phyloP scores from a whole-genome alignment of 2,888 invertebrate genomes.

The Noctua comes region DNA sequence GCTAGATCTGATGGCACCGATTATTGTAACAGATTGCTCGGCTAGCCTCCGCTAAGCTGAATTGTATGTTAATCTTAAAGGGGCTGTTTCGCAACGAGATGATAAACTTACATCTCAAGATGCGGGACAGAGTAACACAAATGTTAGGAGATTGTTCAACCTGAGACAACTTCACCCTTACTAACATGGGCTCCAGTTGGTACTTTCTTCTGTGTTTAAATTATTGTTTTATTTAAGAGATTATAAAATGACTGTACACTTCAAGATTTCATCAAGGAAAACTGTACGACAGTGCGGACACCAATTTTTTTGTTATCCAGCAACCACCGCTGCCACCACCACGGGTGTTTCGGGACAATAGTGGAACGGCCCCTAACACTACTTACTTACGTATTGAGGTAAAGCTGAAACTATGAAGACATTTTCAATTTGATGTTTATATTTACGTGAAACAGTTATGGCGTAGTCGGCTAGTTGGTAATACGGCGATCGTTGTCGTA shows the following conservation, averaged over 20 bases:
- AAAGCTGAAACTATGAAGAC: constrained; percentile 13
- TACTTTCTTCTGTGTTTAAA: not conserved
- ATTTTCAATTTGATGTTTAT: constrained; percentile 37
- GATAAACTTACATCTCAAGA: not conserved
- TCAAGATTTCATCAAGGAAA: not conserved
- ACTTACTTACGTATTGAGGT: not conserved
- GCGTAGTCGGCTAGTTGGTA: not conserved
- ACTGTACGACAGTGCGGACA: not conserved
- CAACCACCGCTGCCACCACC: not conserved
- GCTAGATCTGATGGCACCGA: constrained; percentile 26
- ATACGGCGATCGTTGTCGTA: not conserved
- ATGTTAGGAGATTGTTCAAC: not conserved
- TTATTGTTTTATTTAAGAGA: not conserved
- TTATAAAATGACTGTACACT: not conserved
- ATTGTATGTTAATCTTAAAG: constrained; percentile 41
- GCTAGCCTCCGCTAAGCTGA: constrained; percentile 37
- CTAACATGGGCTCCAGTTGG: not conserved
- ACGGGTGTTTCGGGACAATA: not conserved
- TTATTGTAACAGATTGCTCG: constrained; percentile 27
- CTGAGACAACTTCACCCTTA: not conserved
- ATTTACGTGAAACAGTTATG: constrained; percentile 14
- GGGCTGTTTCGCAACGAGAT: constrained; percentile 6
- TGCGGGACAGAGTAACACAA: not conserved
- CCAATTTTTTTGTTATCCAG: not conserved
- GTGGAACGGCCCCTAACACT: constrained; percentile 7